Conservation (phyloP, 2,888 invertebrate genomes). For the Orthosia gothica region DNA sequence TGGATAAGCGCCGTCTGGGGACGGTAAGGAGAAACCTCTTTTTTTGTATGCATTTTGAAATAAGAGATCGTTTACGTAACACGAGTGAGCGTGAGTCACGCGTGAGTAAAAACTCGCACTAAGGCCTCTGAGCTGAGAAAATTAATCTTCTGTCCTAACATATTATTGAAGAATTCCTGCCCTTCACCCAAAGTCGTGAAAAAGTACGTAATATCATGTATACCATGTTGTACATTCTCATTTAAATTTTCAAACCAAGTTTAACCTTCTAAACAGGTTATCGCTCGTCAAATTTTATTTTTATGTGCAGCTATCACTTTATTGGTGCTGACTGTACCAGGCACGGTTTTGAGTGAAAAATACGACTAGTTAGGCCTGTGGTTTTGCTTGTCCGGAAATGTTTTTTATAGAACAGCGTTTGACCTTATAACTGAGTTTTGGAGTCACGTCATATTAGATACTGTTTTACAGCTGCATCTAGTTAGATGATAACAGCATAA, state of each 20-base stretch:
- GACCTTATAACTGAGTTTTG: too few species aligned
- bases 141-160: too few species aligned
- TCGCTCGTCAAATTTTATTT: constrained; percentile 39
- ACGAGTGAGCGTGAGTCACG: too few species aligned
- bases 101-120: too few species aligned
- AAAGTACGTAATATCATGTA: not conserved
- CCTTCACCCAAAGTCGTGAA: not conserved
- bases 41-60: too few species aligned
- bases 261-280: not conserved
- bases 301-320: not conserved
- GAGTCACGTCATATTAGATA: too few species aligned
- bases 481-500: not conserved
- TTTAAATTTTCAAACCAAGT: constrained; percentile 5
- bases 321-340: constrained; percentile 30
- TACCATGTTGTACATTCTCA: not conserved
- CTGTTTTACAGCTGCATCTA: too few species aligned
- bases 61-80: too few species aligned
- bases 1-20: too few species aligned
- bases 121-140: too few species aligned
- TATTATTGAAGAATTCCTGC: not conserved
- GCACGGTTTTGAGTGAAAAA: constrained; percentile 17
- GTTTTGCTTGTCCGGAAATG: not conserved
- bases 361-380: not conserved
- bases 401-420: not conserved
- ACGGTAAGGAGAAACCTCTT: too few species aligned